phyloP scores from a whole-genome alignment of 2,113 vertebrate genomes.

The Chamaea fasciata region DNA sequence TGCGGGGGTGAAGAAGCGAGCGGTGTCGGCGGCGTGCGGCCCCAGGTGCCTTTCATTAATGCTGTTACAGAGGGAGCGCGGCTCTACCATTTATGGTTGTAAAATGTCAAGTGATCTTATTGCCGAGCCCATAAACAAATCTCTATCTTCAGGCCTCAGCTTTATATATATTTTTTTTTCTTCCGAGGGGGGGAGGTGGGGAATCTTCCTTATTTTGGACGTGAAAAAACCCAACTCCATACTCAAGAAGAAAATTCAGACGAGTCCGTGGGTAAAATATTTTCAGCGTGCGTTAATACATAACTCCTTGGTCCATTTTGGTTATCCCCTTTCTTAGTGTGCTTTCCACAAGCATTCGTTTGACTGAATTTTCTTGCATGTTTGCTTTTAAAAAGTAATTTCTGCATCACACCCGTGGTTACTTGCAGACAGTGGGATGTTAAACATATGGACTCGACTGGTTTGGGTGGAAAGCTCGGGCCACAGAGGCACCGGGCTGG shows the following conservation, averaged over 20 bases:
- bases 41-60: constrained; percentile 64
- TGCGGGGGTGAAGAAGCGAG: neutral
- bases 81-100: constrained; percentile 76
- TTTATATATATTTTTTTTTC: neutral
- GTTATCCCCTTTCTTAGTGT: neutral
- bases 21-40: neutral
- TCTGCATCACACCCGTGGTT: neutral
- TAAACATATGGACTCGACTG: neutral
- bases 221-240: neutral
- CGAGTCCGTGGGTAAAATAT: neutral
- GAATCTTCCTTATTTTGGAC: neutral
- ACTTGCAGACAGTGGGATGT: neutral
- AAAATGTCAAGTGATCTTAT: constrained; percentile 39
- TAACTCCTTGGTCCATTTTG: neutral
- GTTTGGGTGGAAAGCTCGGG: neutral
- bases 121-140: constrained; percentile 24
- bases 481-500: accelerated
- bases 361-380: neutral
- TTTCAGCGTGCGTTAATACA: neutral
- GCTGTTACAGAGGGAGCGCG: neutral
- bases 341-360: neutral
- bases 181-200: accelerated
- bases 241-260: neutral
- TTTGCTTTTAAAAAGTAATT: neutral
- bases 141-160: neutral